A percentile compares a stretch with the other conserved stretches of the same genome.
Evolutionary conservation across 2,888 invertebrate species (phyloP).

Genomic region (Saturnia japonica): DNA sequence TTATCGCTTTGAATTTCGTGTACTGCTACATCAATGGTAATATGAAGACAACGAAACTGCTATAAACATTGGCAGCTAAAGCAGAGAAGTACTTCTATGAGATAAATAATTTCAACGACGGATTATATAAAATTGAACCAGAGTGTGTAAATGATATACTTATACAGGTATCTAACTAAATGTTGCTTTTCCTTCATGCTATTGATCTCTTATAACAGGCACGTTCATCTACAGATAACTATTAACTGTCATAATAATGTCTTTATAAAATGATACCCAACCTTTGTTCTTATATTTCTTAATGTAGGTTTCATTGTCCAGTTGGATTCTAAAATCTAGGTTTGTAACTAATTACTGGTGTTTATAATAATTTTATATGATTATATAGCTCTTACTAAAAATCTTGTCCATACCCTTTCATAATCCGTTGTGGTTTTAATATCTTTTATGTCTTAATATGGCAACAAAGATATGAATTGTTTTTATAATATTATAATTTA

Average conservation of each 20-base stretch:
- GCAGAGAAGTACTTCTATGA: slow-evolving; percentile 1
- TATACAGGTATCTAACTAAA: slow-evolving; percentile 12
- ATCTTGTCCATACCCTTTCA: not conserved
- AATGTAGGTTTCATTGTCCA: not conserved
- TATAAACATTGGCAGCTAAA: not conserved
- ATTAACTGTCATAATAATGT: slow-evolving; percentile 11
- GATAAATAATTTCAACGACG: not conserved
- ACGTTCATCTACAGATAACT: slow-evolving; percentile 17
- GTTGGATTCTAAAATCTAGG: not conserved
- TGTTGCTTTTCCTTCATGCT: slow-evolving; percentile 31
- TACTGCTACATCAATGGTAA: slow-evolving; percentile 31
- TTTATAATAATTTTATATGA: not conserved
- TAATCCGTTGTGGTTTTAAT: not conserved
- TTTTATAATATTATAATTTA: not conserved
- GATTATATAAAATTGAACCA: not conserved
- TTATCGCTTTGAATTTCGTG: slow-evolving; percentile 44
- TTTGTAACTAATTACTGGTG: not conserved
- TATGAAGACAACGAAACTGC: not conserved
- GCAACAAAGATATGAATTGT: no score
- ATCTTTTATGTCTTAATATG: not conserved
- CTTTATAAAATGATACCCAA: not conserved
- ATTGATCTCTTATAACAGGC: slow-evolving; percentile 32
- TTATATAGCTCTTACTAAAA: not conserved
- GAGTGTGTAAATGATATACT: not conserved
- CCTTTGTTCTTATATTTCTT: not conserved